Percentiles rank a stretch among this genome's conserved stretches.
phyloP scores from a whole-genome alignment of 2,113 vertebrate genomes.

The Coracopsis vasa region DNA sequence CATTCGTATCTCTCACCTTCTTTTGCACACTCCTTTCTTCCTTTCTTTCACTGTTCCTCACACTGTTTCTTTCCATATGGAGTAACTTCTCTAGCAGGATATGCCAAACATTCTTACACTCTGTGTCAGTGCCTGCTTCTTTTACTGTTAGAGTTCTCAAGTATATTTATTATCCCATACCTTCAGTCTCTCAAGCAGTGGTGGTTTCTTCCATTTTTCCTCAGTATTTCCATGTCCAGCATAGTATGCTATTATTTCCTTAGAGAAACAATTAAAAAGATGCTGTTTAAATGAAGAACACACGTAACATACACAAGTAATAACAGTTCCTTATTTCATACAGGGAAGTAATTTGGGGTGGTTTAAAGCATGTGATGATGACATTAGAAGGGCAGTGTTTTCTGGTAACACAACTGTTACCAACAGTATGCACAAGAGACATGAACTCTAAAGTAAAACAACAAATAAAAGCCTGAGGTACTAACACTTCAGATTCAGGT shows the following conservation, averaged over 20 bases:
- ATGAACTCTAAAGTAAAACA: not conserved
- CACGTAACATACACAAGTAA: not conserved
- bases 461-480: not conserved
- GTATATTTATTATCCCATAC: slow-evolving; percentile 64
- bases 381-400: not conserved
- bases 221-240: slow-evolving; percentile 65
- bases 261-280: slow-evolving; percentile 24
- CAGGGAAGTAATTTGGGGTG: not conserved
- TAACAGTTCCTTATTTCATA: not conserved
- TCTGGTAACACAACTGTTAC: not conserved
- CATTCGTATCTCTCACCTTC: not conserved
- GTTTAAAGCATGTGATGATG: not conserved
- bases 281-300: not conserved
- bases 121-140: not conserved
- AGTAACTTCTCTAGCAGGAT: not conserved
- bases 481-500: not conserved
- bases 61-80: not conserved
- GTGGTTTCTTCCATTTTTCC: slow-evolving; percentile 84
- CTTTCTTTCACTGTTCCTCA: not conserved
- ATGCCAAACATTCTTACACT: not conserved
- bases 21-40: not conserved
- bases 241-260: slow-evolving; percentile 87
- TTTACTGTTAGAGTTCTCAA: not conserved
- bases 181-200: slow-evolving; percentile 86
- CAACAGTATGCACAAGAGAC: not conserved